These are phyloP conservation scores for Salpingus planirostris DNA, from an alignment of 2,888 invertebrate genomes.

Conservation along the genomic window DNA sequence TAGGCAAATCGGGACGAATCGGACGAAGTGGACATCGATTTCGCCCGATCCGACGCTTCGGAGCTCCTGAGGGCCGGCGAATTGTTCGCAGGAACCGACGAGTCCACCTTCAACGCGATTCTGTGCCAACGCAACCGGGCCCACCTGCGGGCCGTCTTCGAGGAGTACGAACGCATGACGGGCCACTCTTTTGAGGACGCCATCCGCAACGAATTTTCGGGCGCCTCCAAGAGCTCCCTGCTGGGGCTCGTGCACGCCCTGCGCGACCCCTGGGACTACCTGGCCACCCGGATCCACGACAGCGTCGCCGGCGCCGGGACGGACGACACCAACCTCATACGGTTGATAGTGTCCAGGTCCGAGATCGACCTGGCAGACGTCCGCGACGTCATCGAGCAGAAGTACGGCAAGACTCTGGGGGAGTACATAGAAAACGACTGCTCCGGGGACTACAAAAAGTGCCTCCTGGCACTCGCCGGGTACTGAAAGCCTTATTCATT, in stretches of 20 bases:
- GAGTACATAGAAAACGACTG: conserved; percentile 75
- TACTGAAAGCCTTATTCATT: no score
- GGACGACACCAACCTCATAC: conserved; percentile 60
- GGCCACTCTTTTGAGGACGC: conserved; percentile 73
- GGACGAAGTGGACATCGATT: conserved; percentile 58
- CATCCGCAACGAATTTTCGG: conserved; percentile 67
- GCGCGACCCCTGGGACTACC: conserved; percentile 66
- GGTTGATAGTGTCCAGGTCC: conserved; percentile 60
- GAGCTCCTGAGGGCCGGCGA: conserved; percentile 67
- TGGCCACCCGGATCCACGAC: conserved; percentile 66
- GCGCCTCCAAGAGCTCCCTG: conserved; percentile 65
- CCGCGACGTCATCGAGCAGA: conserved; percentile 59
- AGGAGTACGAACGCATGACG: conserved; percentile 66
- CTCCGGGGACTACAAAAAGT: conserved; percentile 78
- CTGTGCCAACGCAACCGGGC: conserved; percentile 68
- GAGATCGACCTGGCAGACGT: conserved; percentile 63
- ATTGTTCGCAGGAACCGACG: conserved; percentile 67
- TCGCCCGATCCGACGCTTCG: conserved; percentile 75
- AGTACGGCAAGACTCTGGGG: conserved; percentile 62
- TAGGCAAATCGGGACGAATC: conserved; percentile 75
- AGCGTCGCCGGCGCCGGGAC: conserved; percentile 66
- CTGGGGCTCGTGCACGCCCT: conserved; percentile 62
- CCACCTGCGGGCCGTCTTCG: conserved; percentile 48
- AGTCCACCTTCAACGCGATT: conserved; percentile 74
- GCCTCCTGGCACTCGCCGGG: no score